These are phyloP conservation scores for Plutomurus gul DNA, from an alignment of 1,140 invertebrate genomes.

Conservation along the genomic window DNA sequence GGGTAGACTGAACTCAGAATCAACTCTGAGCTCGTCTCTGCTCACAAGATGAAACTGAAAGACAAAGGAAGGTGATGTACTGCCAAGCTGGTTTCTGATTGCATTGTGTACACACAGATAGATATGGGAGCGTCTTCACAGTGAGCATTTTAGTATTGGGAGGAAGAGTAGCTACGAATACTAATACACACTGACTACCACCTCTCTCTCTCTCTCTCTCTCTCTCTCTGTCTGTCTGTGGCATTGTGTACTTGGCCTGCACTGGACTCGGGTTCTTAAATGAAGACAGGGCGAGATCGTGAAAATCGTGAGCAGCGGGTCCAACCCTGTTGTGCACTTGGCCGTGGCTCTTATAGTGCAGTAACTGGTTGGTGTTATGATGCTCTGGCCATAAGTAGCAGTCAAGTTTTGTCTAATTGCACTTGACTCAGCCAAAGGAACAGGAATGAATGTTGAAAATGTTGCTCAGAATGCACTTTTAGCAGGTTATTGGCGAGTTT, in stretches of 20 bases:
- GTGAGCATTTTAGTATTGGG: too few species aligned
- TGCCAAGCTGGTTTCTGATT: constrained; percentile 4
- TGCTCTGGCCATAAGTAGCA: not conserved
- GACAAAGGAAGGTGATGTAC: not conserved
- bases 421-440: not conserved
- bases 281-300: constrained; percentile 3
- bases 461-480: not conserved
- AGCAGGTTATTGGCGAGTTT: constrained; percentile 18
- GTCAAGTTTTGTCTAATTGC: not conserved
- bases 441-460: not conserved
- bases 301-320: constrained; percentile 19
- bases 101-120: too few species aligned
- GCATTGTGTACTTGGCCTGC: too few species aligned
- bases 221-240: too few species aligned
- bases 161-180: too few species aligned
- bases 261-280: not conserved
- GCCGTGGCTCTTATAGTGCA: too few species aligned
- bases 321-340: constrained; percentile 19
- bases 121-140: too few species aligned
- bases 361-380: not conserved
- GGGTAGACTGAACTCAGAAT: constrained; percentile 4
- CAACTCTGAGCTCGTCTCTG: not conserved
- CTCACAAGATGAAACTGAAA: not conserved
- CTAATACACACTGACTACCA: too few species aligned
- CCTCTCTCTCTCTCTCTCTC: too few species aligned